phyloP scores from a whole-genome alignment of 2,888 invertebrate genomes.

The Megaustenia siamemsis region DNA sequence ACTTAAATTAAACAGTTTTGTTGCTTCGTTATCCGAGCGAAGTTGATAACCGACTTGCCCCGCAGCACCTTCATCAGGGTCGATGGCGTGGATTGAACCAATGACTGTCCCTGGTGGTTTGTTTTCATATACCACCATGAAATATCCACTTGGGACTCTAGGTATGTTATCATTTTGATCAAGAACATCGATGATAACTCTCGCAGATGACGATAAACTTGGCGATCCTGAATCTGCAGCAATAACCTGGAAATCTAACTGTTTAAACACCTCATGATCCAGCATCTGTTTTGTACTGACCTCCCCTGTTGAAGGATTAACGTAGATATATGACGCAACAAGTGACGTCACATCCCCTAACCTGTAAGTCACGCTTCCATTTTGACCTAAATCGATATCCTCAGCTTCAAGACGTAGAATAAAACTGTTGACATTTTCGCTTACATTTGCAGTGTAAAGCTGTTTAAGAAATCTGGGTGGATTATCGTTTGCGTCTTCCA shows the following conservation, averaged over 20 bases:
- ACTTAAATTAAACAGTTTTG: conserved; percentile 63
- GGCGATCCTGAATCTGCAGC: conserved; percentile 67
- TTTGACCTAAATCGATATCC: conserved; percentile 70
- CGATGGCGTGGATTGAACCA: conserved; percentile 64
- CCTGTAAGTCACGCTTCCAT: conserved; percentile 66
- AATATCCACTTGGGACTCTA: conserved; percentile 63
- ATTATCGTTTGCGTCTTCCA: conserved; percentile 76
- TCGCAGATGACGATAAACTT: conserved; percentile 63
- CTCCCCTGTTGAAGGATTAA: conserved; percentile 62
- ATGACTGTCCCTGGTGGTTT: conserved; percentile 59
- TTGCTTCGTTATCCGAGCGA: conserved; percentile 61
- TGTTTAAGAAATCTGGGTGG: conserved; percentile 66
- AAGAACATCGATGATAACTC: conserved; percentile 64
- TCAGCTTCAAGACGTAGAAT: conserved; percentile 69
- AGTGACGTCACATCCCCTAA: conserved; percentile 59
- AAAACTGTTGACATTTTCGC: conserved; percentile 69
- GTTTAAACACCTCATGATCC: conserved; percentile 65
- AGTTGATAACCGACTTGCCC: conserved; percentile 58
- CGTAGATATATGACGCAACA: conserved; percentile 43
- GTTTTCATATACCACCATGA: conserved; percentile 66
- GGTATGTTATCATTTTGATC: conserved; percentile 72
- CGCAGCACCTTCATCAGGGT: conserved; percentile 63
- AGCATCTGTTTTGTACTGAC: conserved; percentile 64
- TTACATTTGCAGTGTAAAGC: conserved; percentile 64
- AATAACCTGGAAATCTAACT: conserved; percentile 66